Evolutionary conservation across 2,113 vertebrate genomes (phyloP).

Genomic region (Percina caprodes): DNA sequence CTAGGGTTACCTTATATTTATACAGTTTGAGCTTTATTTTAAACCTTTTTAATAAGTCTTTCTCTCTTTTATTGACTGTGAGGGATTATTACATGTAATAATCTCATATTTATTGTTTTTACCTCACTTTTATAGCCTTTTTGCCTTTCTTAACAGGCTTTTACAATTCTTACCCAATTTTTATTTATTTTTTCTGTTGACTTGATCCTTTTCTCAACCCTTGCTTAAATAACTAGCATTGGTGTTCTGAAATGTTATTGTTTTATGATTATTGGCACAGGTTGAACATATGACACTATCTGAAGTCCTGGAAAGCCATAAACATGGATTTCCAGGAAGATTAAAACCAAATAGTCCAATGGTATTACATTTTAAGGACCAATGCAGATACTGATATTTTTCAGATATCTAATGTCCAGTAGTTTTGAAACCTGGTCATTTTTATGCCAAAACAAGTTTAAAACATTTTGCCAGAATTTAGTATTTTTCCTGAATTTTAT

Average conservation of each 20-base stretch:
- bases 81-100: not conserved
- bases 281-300: conserved; percentile 8
- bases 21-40: not conserved
- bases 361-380: not conserved
- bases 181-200: not conserved
- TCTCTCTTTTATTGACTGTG: conserved; percentile 7
- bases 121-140: conserved; percentile 14
- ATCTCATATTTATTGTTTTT: conserved; percentile 20
- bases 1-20: not conserved
- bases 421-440: not conserved
- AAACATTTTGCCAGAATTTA: not conserved
- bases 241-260: not conserved
- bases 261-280: conserved; percentile 17
- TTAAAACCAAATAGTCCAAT: conserved; percentile 7
- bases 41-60: conserved; percentile 5
- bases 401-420: not conserved
- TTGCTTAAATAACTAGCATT: not conserved
- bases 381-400: conserved; percentile 6
- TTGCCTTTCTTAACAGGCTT: not conserved
- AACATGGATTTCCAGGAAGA: not conserved
- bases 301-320: not conserved
- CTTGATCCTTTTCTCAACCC: not conserved
- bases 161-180: conserved; percentile 21
- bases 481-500: not conserved
- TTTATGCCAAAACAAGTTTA: not conserved